Conservation (phyloP, 1,140 invertebrate species). For the Magallana ariakensis region DNA sequence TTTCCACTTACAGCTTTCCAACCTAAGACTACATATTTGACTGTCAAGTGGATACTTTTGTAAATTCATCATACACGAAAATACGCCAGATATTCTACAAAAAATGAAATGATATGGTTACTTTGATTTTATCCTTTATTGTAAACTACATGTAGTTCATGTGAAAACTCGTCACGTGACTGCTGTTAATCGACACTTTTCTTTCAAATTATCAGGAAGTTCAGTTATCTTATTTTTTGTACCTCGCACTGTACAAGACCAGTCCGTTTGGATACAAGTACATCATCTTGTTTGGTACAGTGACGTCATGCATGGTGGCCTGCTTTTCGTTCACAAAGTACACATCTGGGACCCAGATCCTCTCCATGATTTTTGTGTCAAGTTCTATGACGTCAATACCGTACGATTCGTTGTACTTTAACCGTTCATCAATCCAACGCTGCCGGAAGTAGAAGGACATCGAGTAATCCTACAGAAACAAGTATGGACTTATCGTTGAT, state of each 20-base stretch:
- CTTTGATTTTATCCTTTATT: too few relatives aligned
- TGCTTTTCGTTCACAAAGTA: slow-evolving; percentile 86
- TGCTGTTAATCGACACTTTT: too few relatives aligned
- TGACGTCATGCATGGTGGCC: slow-evolving; percentile 84
- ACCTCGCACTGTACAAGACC: slow-evolving; percentile 63
- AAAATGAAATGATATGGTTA: background rate
- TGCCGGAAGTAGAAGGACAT: slow-evolving; percentile 77
- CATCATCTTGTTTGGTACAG: slow-evolving; percentile 64
- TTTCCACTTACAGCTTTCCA: slow-evolving; percentile 72
- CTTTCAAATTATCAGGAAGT: too few relatives aligned
- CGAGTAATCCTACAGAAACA: background rate
- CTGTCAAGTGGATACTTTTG: slow-evolving; percentile 74
- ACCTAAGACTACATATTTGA: slow-evolving; percentile 68
- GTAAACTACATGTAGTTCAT: too few relatives aligned
- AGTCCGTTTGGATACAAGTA: slow-evolving; percentile 59
- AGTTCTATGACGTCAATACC: slow-evolving; percentile 56
- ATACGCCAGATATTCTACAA: slow-evolving; percentile 62
- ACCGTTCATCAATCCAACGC: slow-evolving; percentile 82
- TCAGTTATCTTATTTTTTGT: background rate
- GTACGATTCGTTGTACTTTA: slow-evolving; percentile 83
- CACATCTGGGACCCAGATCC: slow-evolving; percentile 84
- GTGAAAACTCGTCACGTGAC: too few relatives aligned
- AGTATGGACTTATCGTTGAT: background rate
- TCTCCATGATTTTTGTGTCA: slow-evolving; percentile 53
- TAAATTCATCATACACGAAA: slow-evolving; percentile 72